Evolutionary conservation across 1,140 invertebrate species (phyloP).

Genomic region (Neodiprion virginianus): DNA sequence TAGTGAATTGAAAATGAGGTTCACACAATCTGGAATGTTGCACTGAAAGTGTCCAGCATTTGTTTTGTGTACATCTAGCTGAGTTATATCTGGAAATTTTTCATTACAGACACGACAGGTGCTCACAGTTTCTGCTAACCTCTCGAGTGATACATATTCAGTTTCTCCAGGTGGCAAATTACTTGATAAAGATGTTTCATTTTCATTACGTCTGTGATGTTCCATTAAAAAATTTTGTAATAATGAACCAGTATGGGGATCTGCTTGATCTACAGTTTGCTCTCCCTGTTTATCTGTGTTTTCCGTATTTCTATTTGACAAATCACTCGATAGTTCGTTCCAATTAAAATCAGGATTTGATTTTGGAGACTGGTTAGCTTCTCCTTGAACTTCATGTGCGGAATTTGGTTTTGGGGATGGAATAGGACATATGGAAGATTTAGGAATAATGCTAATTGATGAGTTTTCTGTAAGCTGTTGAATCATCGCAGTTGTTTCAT

Average conservation of each 20-base stretch:
- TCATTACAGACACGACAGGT: slow-evolving; percentile 60
- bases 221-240: slow-evolving; percentile 56
- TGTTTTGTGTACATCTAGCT: slow-evolving; percentile 55
- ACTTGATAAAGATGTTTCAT: slow-evolving; percentile 39
- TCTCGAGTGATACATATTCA: slow-evolving; percentile 60
- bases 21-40: slow-evolving; percentile 55
- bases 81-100: slow-evolving; percentile 55
- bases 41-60: slow-evolving; percentile 61
- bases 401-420: slow-evolving; percentile 22
- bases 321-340: slow-evolving; percentile 47
- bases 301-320: slow-evolving; percentile 26
- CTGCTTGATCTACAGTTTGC: slow-evolving; percentile 3
- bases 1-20: slow-evolving; percentile 46
- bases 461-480: slow-evolving; percentile 32
- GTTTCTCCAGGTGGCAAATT: slow-evolving; percentile 46
- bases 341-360: slow-evolving; percentile 41
- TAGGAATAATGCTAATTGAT: slow-evolving; percentile 45
- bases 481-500: slow-evolving; percentile 11
- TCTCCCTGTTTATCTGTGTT: slow-evolving; percentile 28
- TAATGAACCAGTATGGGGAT: slow-evolving; percentile 36
- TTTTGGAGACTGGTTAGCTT: slow-evolving; percentile 22
- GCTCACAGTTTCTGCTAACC: slow-evolving; percentile 54
- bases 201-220: slow-evolving; percentile 52
- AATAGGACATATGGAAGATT: slow-evolving; percentile 35
- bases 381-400: slow-evolving; percentile 19